Base-by-base conservation (phyloP, 2,888 invertebrate genomes). In the Drosophila barbarae region DNA sequence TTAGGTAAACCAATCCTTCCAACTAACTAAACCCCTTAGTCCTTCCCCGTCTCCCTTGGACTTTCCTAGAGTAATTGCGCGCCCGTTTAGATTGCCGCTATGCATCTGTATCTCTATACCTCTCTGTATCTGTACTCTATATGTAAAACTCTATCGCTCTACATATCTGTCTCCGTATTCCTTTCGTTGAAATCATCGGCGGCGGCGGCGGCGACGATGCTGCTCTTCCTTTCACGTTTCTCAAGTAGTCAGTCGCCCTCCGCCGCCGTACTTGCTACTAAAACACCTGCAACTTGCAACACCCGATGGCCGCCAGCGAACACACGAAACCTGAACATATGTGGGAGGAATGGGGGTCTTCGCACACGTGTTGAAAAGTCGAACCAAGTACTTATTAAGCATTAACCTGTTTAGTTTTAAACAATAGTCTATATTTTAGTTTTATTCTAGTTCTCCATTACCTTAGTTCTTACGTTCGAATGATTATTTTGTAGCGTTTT, bases 1-100 rank as follows among this genome's bases (percentile, higher is more conserved):
- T 88, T 88, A 88, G 88, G 88, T 88, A 88, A 88, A 83, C 50
- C 46, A 30, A 53, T 51, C 69, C 53, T 49, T 68, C 55, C 51
- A 50, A 34, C 59, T 67, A 56, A 55, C 59, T 41, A 30, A 30
- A n/a, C 41, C 47, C 39, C 34, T 55, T 39, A 44, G 44, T 55
- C 34, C 44, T 26, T 55, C 9, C 54, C 38, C 50, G 58, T 23
- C 44, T 49, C 36, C 66, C 18, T 53, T 47, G 46, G 32, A 46
- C 21, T 46, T 50, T 42, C 32, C 51, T 49, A 64, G 41, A 32
- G 64, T 64, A 64, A 44, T 13, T 41, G 13, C 61, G 50, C 36
- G 64, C 51, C 63, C 63, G 50, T 21, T 58, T 63, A 63, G 49
- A 59, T 59, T 28, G 58, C 44, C 58, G 58, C 59, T 46, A 58